Percentiles rank a stretch among this genome's conserved stretches.
Evolutionary conservation across 2,888 invertebrate species (phyloP).

Genomic region (Noctua pronuba): DNA sequence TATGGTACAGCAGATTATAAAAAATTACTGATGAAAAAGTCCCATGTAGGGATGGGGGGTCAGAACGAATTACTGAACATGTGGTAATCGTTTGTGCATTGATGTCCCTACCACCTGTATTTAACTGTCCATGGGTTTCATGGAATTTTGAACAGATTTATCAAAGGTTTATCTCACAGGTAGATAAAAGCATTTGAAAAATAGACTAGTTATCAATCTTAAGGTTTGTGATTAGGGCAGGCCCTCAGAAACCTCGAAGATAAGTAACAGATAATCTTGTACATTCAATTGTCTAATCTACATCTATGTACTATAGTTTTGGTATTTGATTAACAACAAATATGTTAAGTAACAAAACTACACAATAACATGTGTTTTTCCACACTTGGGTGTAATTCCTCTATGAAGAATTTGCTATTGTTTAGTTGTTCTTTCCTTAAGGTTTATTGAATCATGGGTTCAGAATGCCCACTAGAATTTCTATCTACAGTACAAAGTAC

Average conservation of each 20-base stretch:
- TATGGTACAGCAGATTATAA: background rate
- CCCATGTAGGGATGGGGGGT: no score
- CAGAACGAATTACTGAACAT: no score
- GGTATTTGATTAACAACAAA: background rate
- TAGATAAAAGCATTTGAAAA: slow-evolving; percentile 9
- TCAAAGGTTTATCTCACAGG: background rate
- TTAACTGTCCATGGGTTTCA: background rate
- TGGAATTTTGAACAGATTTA: background rate
- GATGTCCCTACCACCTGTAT: background rate
- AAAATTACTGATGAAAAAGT: no score
- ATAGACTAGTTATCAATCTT: slow-evolving; percentile 16
- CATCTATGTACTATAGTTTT: slow-evolving; percentile 4
- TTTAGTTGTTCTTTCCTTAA: slow-evolving; percentile 8
- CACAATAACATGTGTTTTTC: slow-evolving; percentile 15
- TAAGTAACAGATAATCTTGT: slow-evolving; percentile 24
- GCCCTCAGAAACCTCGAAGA: slow-evolving; percentile 24
- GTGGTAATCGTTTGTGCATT: no score
- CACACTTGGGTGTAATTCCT: background rate
- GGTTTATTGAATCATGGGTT: slow-evolving; percentile 15
- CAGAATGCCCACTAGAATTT: slow-evolving; percentile 9
- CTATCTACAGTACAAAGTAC: background rate
- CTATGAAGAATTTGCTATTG: background rate
- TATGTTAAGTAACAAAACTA: background rate
- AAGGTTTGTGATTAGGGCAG: slow-evolving; percentile 17
- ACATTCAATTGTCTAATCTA: slow-evolving; percentile 21